phyloP scores from a whole-genome alignment of 2,797 vertebrate genomes.

The Coccyzus lansbergi region DNA sequence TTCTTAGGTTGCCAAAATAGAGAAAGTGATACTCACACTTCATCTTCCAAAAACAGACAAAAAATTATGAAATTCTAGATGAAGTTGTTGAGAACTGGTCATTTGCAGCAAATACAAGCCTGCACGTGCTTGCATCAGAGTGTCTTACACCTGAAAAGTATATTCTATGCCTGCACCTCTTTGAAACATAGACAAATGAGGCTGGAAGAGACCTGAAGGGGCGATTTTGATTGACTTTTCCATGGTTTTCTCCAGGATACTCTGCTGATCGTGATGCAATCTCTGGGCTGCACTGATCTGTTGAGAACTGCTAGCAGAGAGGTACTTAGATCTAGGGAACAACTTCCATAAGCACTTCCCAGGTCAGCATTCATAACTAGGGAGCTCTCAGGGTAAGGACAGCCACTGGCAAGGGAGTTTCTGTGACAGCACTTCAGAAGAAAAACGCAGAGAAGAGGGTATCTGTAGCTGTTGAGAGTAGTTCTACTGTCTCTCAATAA shows the following conservation, averaged over 20 bases:
- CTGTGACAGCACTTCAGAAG: background rate
- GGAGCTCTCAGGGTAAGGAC: background rate
- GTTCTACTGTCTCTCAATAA: background rate
- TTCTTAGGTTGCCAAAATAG: background rate
- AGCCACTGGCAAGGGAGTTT: background rate
- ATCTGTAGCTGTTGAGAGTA: background rate
- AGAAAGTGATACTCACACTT: background rate
- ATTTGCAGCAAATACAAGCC: background rate
- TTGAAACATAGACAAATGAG: background rate
- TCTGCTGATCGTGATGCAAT: background rate
- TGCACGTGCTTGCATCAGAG: too few species aligned
- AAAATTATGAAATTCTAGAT: fast-evolving
- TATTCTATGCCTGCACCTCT: background rate
- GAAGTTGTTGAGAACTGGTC: background rate
- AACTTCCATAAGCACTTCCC: background rate
- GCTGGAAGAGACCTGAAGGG: background rate
- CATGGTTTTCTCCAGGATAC: background rate
- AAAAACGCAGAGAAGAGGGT: background rate
- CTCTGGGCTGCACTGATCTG: background rate
- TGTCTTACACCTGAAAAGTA: background rate
- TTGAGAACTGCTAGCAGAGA: background rate
- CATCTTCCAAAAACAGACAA: background rate
- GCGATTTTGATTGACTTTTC: background rate
- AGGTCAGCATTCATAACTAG: background rate
- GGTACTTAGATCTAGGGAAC: background rate